Evolutionary conservation across 2,113 vertebrate genomes (phyloP), one percentile per base, ranked within the genome.

Genomic region (Odocoileus virginianus): DNA sequence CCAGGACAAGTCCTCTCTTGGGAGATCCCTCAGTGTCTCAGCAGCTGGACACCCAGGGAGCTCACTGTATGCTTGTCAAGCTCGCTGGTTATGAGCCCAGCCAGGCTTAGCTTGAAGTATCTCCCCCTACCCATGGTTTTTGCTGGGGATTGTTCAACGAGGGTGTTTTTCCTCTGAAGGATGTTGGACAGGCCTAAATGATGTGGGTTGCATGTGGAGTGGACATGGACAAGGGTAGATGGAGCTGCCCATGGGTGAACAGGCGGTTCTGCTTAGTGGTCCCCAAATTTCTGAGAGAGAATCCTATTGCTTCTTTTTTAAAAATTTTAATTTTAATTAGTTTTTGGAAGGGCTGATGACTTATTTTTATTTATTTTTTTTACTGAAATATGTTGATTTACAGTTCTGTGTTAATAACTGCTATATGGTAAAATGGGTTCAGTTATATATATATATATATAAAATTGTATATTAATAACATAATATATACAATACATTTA

Each of bases 221-320:
- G 85, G 11, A 28, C 47, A 43, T 2, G 5, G 17, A 54, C 4
- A 19, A 36, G 74, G 61, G 36, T 71, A 30, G 60, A 28, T 0
- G 1, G 30, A 27, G 30, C 10, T 30, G 28, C 57, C 1, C 5
- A 3, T 1, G 16, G 43, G 9, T 36, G 30, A 40, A 23, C 4
- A 25, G 27, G 54, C 25, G 1, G 21, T 33, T 87, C 81, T 47
- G 52, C 52, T 87, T 23, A 2, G n/a, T 36, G 36, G 25, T 36
- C 36, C 15, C 43, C n/a, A 27, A 2, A 61, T 57, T 91, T 89
- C 89, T 43, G 58, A 67, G 61, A 67, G 14, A 83, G 79, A 57
- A 45, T 21, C 36, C 17, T 40, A 8, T 54, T 54, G 43, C n/a
- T 83, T 2, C 33, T 25, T 33, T 30, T 33, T 79, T 2, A 6